Percentiles rank a stretch among this genome's conserved stretches.
These are phyloP conservation scores for Zosterops borbonicus DNA, from an alignment of 2,113 vertebrate species.

Conservation along the genomic window DNA sequence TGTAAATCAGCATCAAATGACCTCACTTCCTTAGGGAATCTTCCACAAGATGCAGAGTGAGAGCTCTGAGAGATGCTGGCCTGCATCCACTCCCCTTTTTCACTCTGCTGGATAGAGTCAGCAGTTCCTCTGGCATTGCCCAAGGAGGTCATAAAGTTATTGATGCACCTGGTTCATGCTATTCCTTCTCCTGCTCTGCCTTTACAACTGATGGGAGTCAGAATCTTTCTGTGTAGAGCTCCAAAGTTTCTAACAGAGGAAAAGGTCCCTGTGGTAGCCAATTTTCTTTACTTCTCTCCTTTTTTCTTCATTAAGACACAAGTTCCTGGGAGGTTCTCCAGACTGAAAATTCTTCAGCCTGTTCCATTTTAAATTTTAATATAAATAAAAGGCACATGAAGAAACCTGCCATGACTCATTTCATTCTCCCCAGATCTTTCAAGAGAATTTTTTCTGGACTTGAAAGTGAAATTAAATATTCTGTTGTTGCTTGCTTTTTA, in stretches of 20 bases:
- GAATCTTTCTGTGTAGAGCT: neutral
- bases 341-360: neutral
- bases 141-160: neutral
- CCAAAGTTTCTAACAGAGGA: neutral
- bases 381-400: neutral
- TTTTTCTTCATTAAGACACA: neutral
- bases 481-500: neutral
- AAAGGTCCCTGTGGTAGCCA: neutral
- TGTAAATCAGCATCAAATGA: neutral
- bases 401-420: neutral
- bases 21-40: neutral
- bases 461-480: neutral
- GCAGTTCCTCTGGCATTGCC: neutral
- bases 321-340: neutral
- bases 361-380: neutral
- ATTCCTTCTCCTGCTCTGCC: neutral
- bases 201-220: neutral
- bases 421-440: neutral
- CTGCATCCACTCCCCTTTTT: neutral
- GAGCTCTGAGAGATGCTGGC: neutral
- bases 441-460: neutral
- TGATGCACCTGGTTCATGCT: neutral
- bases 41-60: neutral
- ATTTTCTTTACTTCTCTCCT: neutral
- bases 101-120: neutral